Base-by-base conservation (phyloP, 2,888 invertebrate species). In the Maniola hyperantus region DNA sequence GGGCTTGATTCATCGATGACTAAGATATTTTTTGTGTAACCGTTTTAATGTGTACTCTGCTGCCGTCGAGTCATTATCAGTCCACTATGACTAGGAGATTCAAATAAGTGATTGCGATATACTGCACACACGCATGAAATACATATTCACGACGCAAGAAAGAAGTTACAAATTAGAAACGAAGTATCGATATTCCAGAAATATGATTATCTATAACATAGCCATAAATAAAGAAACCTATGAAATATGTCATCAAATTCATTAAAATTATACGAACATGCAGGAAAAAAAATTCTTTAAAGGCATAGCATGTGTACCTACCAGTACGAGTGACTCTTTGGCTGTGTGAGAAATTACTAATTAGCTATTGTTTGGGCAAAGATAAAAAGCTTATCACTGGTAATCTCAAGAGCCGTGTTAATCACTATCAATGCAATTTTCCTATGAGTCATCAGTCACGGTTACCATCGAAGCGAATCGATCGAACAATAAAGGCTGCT, bases 1-100 rank as follows among this genome's bases (percentile, higher is more conserved):
- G 64, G 77, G 80, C 80, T 84, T 88, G 86, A 88, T 83, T 88
- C 87, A 85, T 79, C 80, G 79, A 80, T 87, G 88, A 88, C 84
- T 87, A 85, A 87, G 77, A 77, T 76, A 71, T 72, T 87, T n/a
- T 86, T 86, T 81, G 81, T 79, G 74, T 72, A 70, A 77, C 71
- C 50, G 48, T 62, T 67, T 58, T 50, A 77, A 39, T 39, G 10
- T 51, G 33, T 59, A 67, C 65, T 70, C 63, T 65, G 66, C 55
- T 68, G 51, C 46, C 76, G 79, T 78, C 83, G 81, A 83, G 79
- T 79, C 81, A 84, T 83, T 79, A 73, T 73, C 71, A 70, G 68
- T 46, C 68, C 69, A 71, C 64, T 71, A 68, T 66, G 62, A 72
- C 69, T 39, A 60, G 62, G 42, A 50, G 15, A 48, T 61, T 61